phyloP scores from a whole-genome alignment of 2,888 invertebrate species.

The Sthenelais limicola region DNA sequence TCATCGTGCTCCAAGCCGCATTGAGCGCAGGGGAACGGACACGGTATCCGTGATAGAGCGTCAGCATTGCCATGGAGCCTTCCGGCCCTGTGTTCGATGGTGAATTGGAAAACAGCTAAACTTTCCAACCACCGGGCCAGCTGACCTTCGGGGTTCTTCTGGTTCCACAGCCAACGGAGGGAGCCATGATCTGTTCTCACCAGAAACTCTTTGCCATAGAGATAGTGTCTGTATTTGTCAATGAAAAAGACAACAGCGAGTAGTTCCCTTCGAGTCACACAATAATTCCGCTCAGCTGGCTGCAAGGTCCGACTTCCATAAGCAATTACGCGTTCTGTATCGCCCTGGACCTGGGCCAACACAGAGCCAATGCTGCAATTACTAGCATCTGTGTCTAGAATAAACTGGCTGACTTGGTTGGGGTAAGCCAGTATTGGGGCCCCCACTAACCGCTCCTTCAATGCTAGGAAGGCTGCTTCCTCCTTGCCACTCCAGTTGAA shows the following conservation, averaged over 20 bases:
- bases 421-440: constrained; percentile 46
- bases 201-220: constrained; percentile 17
- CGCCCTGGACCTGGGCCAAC: constrained; percentile 35
- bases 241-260: constrained; percentile 29
- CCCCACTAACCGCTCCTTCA: constrained; percentile 21
- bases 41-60: constrained; percentile 11
- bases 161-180: background rate
- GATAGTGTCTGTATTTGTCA: constrained; percentile 24
- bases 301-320: constrained; percentile 35
- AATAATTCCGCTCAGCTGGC: constrained; percentile 36
- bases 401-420: background rate
- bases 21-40: background rate
- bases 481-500: constrained; percentile 41
- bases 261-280: constrained; percentile 36
- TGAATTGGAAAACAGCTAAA: constrained; percentile 11
- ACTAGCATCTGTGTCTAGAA: constrained; percentile 42
- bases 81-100: constrained; percentile 10
- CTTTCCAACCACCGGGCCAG: constrained; percentile 11
- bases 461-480: constrained; percentile 8
- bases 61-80: constrained; percentile 3
- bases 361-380: constrained; percentile 31
- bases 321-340: constrained; percentile 23
- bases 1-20: constrained; percentile 17
- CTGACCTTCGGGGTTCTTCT: background rate
- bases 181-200: constrained; percentile 25